phyloP scores from a whole-genome alignment of 2,113 vertebrate genomes.

The Hirundichthys speculiger region DNA sequence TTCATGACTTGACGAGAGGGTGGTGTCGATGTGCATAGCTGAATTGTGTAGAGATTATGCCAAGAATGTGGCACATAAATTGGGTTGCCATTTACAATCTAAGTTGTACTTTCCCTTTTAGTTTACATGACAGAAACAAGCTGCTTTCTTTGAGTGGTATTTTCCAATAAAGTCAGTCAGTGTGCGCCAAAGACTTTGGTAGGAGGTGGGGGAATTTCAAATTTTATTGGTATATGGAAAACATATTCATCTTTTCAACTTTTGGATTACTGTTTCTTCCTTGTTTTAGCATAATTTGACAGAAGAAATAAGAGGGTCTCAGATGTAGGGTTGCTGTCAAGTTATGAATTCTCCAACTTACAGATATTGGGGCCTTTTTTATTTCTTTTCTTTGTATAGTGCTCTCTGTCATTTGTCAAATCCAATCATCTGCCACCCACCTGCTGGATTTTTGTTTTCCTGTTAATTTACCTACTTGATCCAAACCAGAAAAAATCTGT shows the following conservation, averaged over 20 bases:
- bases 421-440: not conserved
- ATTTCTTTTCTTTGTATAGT: conserved; percentile 1
- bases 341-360: too few species aligned
- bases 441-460: conserved; percentile 15
- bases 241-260: not conserved
- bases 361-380: not conserved
- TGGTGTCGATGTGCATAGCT: conserved; percentile 25
- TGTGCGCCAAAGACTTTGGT: conserved; percentile 26
- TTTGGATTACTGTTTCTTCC: conserved; percentile 38
- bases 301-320: conserved; percentile 4
- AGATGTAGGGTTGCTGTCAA: too few species aligned
- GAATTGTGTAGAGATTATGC: conserved; percentile 43
- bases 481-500: conserved; percentile 8
- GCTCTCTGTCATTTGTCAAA: not conserved
- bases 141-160: conserved; percentile 24
- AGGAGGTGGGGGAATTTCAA: not conserved
- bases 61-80: conserved; percentile 32
- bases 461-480: not conserved
- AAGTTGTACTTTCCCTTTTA: conserved; percentile 22
- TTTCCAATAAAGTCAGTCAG: conserved; percentile 17
- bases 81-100: conserved; percentile 34
- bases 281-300: conserved; percentile 20
- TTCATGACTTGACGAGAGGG: conserved; percentile 23
- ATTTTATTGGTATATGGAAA: conserved; percentile 34
- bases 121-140: conserved; percentile 24